Evolutionary conservation across 2,797 vertebrate species (phyloP).

Genomic region (Xerus rutilus): DNA sequence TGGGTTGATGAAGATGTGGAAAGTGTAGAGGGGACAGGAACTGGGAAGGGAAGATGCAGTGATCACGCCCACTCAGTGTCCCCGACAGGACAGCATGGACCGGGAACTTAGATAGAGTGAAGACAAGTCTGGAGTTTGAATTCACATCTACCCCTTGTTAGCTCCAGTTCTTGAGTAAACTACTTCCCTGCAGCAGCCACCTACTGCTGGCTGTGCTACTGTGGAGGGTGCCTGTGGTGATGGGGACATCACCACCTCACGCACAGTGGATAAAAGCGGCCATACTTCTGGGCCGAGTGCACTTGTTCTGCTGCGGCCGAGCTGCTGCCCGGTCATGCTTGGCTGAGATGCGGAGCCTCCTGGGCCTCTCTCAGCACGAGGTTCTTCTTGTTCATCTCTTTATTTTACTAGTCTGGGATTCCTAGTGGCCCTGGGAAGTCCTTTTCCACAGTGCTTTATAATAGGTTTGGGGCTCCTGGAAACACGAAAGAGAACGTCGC

Average conservation of each 20-base stretch:
- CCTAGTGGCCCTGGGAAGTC: neutral
- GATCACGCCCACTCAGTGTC: neutral
- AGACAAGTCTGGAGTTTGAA: neutral
- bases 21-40: neutral
- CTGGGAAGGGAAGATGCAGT: neutral
- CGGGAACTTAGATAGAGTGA: neutral
- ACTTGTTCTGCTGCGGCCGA: neutral
- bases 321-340: neutral
- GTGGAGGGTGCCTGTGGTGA: neutral
- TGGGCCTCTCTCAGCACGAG: neutral
- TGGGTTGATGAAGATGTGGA: neutral
- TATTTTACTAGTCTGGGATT: neutral
- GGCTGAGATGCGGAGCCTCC: neutral
- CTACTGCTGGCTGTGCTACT: neutral
- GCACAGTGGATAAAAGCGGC: neutral
- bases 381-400: neutral
- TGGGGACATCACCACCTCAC: neutral
- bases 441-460: too few species aligned
- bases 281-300: neutral
- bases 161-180: neutral
- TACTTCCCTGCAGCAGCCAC: neutral
- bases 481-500: too few species aligned
- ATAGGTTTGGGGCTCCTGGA: too few species aligned
- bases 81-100: neutral
- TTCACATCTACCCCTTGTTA: neutral